These are phyloP conservation scores for Minunthozetes semirufus DNA, from an alignment of 2,888 invertebrate species.

Conservation along the genomic window DNA sequence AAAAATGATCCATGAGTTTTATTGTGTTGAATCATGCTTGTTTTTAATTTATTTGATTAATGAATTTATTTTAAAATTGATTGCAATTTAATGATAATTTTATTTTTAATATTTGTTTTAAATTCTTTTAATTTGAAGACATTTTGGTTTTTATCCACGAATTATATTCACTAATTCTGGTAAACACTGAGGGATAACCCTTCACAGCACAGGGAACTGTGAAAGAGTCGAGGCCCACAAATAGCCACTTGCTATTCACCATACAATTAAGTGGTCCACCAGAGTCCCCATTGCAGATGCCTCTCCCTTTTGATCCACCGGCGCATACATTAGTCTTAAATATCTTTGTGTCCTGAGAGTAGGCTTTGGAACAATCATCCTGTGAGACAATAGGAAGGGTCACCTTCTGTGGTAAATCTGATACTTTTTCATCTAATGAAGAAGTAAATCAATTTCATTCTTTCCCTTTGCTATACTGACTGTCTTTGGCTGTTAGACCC, in stretches of 20 bases:
- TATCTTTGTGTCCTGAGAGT: not conserved
- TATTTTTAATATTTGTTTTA: too few species aligned
- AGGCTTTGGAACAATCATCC: not conserved
- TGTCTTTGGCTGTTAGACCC: slow-evolving; percentile 10
- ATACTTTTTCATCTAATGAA: not conserved
- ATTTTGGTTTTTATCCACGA: slow-evolving; percentile 18
- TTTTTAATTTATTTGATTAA: too few species aligned
- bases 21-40: too few species aligned
- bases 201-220: slow-evolving; percentile 13
- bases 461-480: not conserved
- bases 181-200: slow-evolving; percentile 31
- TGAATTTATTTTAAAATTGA: too few species aligned
- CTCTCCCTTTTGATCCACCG: not conserved
- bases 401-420: slow-evolving; percentile 13
- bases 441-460: not conserved
- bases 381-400: slow-evolving; percentile 1
- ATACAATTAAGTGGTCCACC: slow-evolving; percentile 38
- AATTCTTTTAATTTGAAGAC: too few species aligned
- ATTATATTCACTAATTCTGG: not conserved
- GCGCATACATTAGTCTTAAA: slow-evolving; percentile 23
- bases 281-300: slow-evolving; percentile 33
- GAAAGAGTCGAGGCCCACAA: slow-evolving; percentile 18
- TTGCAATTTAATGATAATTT: too few species aligned
- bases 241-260: slow-evolving; percentile 27
- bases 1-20: too few species aligned